Conservation (phyloP, 2,888 invertebrate genomes). For the Drosophila affinis region DNA sequence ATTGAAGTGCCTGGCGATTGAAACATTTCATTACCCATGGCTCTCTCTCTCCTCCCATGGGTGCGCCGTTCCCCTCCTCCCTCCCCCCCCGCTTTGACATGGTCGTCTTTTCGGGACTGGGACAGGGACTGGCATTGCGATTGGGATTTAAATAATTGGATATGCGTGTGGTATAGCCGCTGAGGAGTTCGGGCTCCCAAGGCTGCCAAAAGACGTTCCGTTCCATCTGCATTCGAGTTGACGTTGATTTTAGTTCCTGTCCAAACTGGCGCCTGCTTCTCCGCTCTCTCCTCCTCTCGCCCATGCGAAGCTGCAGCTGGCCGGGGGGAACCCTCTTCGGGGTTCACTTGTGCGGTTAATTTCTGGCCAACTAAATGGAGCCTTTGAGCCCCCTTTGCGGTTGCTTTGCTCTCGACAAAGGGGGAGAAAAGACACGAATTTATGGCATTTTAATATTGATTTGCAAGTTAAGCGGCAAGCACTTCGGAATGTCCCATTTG, state of each 20-base stretch:
- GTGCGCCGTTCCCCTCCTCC: not conserved
- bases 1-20: constrained; percentile 75
- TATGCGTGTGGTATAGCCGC: constrained; percentile 75
- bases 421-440: constrained; percentile 10
- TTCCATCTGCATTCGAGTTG: constrained; percentile 45
- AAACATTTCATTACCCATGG: constrained; percentile 72
- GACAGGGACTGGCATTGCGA: constrained; percentile 41
- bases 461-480: constrained; percentile 46
- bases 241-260: constrained; percentile 45
- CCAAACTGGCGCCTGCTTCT: constrained; percentile 33
- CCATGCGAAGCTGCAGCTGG: constrained; percentile 21
- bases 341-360: constrained; percentile 38
- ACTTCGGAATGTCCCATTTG: constrained; percentile 8
- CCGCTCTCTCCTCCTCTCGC: not conserved
- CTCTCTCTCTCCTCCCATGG: no score
- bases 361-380: constrained; percentile 40
- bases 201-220: constrained; percentile 29
- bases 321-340: constrained; percentile 3
- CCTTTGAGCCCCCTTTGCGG: constrained; percentile 28
- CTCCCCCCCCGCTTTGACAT: not conserved
- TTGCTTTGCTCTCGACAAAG: constrained; percentile 25
- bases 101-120: not conserved
- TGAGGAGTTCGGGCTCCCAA: constrained; percentile 6
- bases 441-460: constrained; percentile 60
- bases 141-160: constrained; percentile 80